These are phyloP conservation scores for Automeris io DNA, from an alignment of 2,888 invertebrate genomes.

Conservation along the genomic window DNA sequence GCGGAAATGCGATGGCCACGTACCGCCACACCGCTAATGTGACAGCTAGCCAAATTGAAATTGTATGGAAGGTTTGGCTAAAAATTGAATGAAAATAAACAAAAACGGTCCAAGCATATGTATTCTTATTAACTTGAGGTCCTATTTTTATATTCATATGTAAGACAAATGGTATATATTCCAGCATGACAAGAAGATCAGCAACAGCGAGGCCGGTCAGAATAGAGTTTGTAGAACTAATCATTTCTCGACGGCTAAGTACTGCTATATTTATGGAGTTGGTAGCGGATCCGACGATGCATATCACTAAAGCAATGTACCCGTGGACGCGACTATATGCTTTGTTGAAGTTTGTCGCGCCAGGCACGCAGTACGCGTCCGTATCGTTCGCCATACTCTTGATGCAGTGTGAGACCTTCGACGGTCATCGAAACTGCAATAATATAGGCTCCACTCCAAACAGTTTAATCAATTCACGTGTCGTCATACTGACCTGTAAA, in stretches of 20 bases:
- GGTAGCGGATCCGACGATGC: conserved; percentile 92
- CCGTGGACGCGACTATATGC: conserved; percentile 88
- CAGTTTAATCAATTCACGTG: conserved; percentile 14
- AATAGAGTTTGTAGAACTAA: conserved; percentile 93
- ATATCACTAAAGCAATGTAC: conserved; percentile 89
- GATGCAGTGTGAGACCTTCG: conserved; percentile 23
- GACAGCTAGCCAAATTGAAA: conserved; percentile 95
- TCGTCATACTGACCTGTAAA: conserved; percentile 38
- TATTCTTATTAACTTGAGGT: conserved; percentile 68
- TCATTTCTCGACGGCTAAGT: conserved; percentile 92
- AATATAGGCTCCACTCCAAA: conserved; percentile 11
- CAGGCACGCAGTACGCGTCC: conserved; percentile 73
- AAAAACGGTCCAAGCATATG: conserved; percentile 88
- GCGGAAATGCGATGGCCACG: conserved; percentile 89
- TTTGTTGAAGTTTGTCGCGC: conserved; percentile 77
- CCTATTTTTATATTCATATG: conserved; percentile 85
- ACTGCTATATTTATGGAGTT: conserved; percentile 96
- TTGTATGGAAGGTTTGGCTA: conserved; percentile 91
- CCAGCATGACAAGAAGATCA: conserved; percentile 95
- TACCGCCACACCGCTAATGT: conserved; percentile 95
- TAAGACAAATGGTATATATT: conserved; percentile 93
- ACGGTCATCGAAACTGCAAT: conserved; percentile 34
- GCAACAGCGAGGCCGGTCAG: conserved; percentile 93
- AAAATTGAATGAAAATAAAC: conserved; percentile 95
- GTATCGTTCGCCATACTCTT: conserved; percentile 56